Percentiles rank a stretch among this genome's conserved stretches.
phyloP scores from a whole-genome alignment of 2,113 vertebrate species.

The Gadus chalcogrammus region DNA sequence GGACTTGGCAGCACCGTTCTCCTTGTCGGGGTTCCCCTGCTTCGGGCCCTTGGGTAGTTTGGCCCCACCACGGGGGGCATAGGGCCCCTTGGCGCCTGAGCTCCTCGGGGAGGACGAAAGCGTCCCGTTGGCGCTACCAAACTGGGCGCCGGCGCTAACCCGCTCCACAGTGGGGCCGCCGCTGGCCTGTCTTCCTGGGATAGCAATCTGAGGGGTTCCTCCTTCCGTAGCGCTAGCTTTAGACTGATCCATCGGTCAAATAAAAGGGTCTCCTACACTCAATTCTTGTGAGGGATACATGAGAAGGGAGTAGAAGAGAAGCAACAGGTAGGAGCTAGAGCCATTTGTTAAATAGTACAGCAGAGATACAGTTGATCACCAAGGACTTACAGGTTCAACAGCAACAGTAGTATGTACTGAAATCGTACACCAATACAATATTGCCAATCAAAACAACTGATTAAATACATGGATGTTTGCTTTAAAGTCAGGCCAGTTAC shows the following conservation, averaged over 20 bases:
- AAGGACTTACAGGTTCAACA: conserved; percentile 20
- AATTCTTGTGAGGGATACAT: conserved; percentile 40
- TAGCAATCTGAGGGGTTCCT: conserved; percentile 14
- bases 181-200: conserved; percentile 17
- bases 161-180: conserved; percentile 35
- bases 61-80: conserved; percentile 29
- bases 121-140: conserved; percentile 17
- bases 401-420: neutral
- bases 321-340: conserved; percentile 42
- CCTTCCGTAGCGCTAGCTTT: conserved; percentile 21
- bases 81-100: conserved; percentile 30
- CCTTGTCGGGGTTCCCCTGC: conserved; percentile 27
- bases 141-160: conserved; percentile 49
- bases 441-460: too few relatives aligned
- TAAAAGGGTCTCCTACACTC: conserved; percentile 32
- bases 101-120: conserved; percentile 50
- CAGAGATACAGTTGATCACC: conserved; percentile 14
- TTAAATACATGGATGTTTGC: too few relatives aligned
- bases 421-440: too few relatives aligned
- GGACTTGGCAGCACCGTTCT: conserved; percentile 40
- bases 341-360: conserved; percentile 22
- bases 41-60: conserved; percentile 31
- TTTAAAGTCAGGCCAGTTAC: too few relatives aligned
- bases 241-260: conserved; percentile 53
- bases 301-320: conserved; percentile 38